Conservation (phyloP, 2,113 vertebrate genomes). For the Irena cyanogastra region DNA sequence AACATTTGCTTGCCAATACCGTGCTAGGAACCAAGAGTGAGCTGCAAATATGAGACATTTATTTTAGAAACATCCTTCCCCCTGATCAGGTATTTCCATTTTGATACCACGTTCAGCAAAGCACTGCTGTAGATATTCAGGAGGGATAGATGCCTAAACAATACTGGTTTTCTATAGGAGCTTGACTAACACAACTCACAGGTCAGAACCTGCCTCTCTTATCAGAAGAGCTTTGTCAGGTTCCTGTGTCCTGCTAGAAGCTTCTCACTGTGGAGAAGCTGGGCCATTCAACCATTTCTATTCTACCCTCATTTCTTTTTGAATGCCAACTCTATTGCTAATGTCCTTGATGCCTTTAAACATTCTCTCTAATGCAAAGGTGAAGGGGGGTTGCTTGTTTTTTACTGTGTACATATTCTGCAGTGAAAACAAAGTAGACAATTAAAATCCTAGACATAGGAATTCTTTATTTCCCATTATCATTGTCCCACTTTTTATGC, state of each 20-base stretch:
- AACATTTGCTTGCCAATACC: background rate
- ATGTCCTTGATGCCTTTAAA: background rate
- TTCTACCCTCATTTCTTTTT: background rate
- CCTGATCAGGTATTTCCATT: background rate
- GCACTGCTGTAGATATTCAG: background rate
- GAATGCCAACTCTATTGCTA: background rate
- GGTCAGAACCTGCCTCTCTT: background rate
- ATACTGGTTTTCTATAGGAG: background rate
- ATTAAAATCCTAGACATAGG: background rate
- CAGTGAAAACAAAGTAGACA: background rate
- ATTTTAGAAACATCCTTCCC: background rate
- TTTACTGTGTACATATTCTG: background rate
- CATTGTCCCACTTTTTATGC: background rate
- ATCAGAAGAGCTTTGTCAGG: background rate
- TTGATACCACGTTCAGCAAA: background rate
- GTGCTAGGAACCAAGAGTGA: background rate
- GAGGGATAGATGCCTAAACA: background rate
- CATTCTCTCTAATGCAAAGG: background rate
- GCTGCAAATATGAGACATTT: background rate
- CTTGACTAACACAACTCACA: background rate
- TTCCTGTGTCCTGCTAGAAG: background rate
- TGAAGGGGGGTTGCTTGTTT: accelerated
- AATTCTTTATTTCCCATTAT: background rate
- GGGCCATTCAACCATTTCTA: background rate
- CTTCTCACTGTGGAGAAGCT: background rate